Base-by-base conservation (phyloP, 35 echinoderm and acorn worm species). In the Hemicentrotus pulcherrimus region DNA sequence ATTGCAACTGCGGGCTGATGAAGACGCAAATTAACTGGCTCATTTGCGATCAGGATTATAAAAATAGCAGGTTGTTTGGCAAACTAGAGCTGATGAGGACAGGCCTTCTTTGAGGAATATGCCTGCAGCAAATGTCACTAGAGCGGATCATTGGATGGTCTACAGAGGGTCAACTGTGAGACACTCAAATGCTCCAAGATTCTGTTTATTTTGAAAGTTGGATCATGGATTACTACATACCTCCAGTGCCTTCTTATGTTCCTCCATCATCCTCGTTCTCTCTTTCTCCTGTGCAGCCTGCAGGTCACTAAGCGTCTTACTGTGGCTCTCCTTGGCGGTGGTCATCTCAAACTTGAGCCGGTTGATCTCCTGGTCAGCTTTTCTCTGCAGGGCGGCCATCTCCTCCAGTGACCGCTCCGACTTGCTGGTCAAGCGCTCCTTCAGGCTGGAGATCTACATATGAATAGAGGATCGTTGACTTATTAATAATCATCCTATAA, bases 271-370 rank as follows among this genome's bases (percentile, higher is more conserved):
- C 13, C 95, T 95, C 48, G 88, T 46, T 35, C 95, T 97, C 65
- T 95, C 95, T 88, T 94, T 94, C 28, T 97, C 97, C 24, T 91
- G 47, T 3, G 94, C 92, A 13, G 91, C 92, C 88, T 95, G 88
- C 32, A 95, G 95, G 31, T 52, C 33, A 19, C 55, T 86, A n/a
- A 98, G 22, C 0, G 93, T 94, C 31, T 95, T 96, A 12, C 91
- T 46, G 45, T 99, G 97, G 46, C 94, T 95, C 86, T 99, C 96
- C 3, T 31, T 86, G 15, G 97, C 95, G 4, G 97, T 65, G 16
- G 97, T 94, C 86, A 97, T 94, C 45, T 97, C 96, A 96, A 97
- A 96, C 86, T 97, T 97, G 32, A 99, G 96, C 55, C 95, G 95
- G 32, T 96, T 97, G 16, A 99, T 47, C 61, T 99, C 97, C 85